A percentile compares a stretch with the other conserved stretches of the same genome.
Conservation (phyloP, 2,797 vertebrate species). For the Cuniculus paca region DNA sequence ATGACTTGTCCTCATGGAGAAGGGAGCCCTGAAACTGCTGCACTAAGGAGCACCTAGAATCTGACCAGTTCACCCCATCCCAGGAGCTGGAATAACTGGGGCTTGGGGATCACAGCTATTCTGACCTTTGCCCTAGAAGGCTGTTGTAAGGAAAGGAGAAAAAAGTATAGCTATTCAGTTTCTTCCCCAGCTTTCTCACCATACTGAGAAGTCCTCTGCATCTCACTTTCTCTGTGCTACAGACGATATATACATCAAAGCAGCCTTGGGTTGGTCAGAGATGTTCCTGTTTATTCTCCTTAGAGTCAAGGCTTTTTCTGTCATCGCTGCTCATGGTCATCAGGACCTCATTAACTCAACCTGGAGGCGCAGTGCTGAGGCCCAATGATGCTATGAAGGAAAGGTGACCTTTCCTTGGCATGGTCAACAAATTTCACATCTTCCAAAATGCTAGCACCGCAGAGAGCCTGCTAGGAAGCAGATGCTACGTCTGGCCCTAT, state of each 20-base stretch:
- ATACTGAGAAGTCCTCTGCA: slow-evolving; percentile 18
- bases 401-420: slow-evolving; percentile 77
- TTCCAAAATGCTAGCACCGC: slow-evolving; percentile 70
- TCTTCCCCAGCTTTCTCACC: slow-evolving; percentile 36
- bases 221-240: slow-evolving; percentile 46
- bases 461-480: slow-evolving; percentile 63
- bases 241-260: not conserved
- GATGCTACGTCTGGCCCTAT: slow-evolving; percentile 59
- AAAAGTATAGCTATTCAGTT: slow-evolving; percentile 1
- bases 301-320: slow-evolving; percentile 50
- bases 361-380: slow-evolving; percentile 11
- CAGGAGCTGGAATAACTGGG: not conserved
- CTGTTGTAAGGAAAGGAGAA: slow-evolving; percentile 23
- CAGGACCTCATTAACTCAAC: slow-evolving; percentile 47
- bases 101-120: not conserved
- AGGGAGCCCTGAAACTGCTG: not conserved
- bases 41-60: not conserved
- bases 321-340: slow-evolving; percentile 24
- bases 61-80: not conserved
- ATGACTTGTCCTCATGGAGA: not conserved
- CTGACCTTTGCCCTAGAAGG: slow-evolving; percentile 39
- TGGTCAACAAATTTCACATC: slow-evolving; percentile 78
- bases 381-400: slow-evolving; percentile 60
- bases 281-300: slow-evolving; percentile 20
- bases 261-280: slow-evolving; percentile 47